Conservation (phyloP, 1,140 invertebrate genomes). For the Cherax quadricarinatus region DNA sequence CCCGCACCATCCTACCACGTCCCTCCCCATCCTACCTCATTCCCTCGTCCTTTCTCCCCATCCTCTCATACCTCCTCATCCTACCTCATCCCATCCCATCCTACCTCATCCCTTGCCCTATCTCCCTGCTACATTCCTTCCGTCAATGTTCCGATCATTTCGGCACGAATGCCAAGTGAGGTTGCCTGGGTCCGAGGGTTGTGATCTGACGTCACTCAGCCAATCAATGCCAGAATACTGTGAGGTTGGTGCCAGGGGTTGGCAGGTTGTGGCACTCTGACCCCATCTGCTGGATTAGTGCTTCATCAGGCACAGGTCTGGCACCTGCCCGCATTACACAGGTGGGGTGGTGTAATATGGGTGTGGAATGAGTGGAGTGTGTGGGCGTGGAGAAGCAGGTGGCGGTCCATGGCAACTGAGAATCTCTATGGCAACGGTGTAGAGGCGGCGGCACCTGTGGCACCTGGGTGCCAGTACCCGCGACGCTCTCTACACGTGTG, state of each 20-base stretch:
- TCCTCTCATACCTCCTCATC: background rate
- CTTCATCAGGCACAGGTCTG: background rate
- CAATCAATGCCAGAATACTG: background rate
- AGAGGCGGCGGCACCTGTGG: slow-evolving; percentile 10
- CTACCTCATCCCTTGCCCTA: background rate
- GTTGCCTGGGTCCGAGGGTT: background rate
- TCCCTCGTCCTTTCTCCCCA: too few species aligned
- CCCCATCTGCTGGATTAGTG: background rate
- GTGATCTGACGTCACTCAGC: background rate
- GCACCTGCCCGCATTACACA: background rate
- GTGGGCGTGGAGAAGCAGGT: background rate
- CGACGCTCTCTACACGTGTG: background rate
- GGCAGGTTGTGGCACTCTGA: background rate
- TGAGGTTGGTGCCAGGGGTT: background rate
- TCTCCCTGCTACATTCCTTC: background rate
- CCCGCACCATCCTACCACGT: too few species aligned
- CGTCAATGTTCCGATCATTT: background rate
- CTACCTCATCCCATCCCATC: background rate
- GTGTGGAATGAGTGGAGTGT: background rate
- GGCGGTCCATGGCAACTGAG: background rate
- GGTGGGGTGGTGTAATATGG: background rate
- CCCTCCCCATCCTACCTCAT: too few species aligned
- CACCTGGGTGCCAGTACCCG: background rate
- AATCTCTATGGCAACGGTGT: background rate
- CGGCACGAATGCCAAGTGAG: background rate